Evolutionary conservation across 2,888 invertebrate genomes (phyloP), one percentile per base, ranked within the genome.

Genomic region (Cyclophora albipunctata): DNA sequence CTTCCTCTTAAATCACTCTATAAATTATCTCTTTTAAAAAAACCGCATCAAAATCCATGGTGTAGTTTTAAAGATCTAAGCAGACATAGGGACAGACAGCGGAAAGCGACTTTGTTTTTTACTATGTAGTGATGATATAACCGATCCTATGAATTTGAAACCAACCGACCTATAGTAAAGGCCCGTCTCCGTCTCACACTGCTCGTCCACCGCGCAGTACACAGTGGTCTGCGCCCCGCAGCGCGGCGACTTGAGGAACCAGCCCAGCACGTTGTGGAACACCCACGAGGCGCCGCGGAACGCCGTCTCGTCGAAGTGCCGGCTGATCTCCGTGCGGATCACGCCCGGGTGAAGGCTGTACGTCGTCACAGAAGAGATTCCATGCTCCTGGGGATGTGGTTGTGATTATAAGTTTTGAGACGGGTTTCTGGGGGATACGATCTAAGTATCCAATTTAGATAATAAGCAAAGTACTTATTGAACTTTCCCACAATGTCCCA

Each of bases 201-300:
- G 81, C 51, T 93, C 92, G 53, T 92, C 91, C 0, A 93, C 81
- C 0, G 93, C 90, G 67, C 94, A 94, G 70, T 93, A 91, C 51
- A 95, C 85, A 0, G 91, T 90, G 0, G 94, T 94, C 78, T 95
- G 94, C 0, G 95, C 94, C 6, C 95, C 95, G 69, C 92, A 91
- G 57, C 83, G 82, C 0, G 92, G 88, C 2, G 89, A 89, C 69
- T 92, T 91, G 34, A 91, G 66, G 61, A 92, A 90, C 45, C 66
- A 59, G 0, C 70, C 56, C 5, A 86, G 65, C 1, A 90, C 41
- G 56, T 76, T 65, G 42, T 78, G 62, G 58, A 77, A 81, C 2
- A 72, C 33, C 71, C 78, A 81, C 0, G 74, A 63, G 4, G 76
- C 64, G 0, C 84, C 83, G 48, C 55, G 66, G 54, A 64, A 60